Evolutionary conservation across 1,140 invertebrate species (phyloP).

Genomic region (Anagrus nilaparvatae): DNA sequence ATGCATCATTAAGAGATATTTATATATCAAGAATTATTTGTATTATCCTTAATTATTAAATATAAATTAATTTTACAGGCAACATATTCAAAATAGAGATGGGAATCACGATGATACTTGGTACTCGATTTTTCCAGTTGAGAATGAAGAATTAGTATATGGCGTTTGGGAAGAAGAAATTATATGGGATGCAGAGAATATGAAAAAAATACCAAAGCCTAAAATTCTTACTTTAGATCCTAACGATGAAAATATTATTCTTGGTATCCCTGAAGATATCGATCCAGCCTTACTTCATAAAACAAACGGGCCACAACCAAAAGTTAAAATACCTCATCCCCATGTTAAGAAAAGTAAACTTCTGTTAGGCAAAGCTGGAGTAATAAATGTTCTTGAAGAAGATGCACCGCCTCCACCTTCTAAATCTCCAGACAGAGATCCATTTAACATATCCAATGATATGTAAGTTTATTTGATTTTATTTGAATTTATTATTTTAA

Average conservation of each 20-base stretch:
- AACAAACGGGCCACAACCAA: constrained; percentile 56
- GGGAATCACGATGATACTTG: constrained; percentile 71
- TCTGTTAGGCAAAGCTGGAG: constrained; percentile 87
- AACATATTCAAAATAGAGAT: constrained; percentile 26
- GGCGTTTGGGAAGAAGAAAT: constrained; percentile 93
- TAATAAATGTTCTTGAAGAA: constrained; percentile 86
- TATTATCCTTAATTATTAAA: too few species aligned
- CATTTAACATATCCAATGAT: constrained; percentile 97
- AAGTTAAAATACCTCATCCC: constrained; percentile 85
- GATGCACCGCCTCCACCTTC: constrained; percentile 80
- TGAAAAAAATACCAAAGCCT: constrained; percentile 81
- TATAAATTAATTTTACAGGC: constrained; percentile 15
- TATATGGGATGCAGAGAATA: constrained; percentile 89
- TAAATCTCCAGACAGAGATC: constrained; percentile 83
- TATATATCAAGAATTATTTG: neutral
- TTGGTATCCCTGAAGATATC: constrained; percentile 87
- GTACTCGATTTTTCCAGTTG: constrained; percentile 96
- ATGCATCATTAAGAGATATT: neutral
- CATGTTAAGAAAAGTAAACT: constrained; percentile 96
- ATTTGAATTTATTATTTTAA: constrained; percentile 3
- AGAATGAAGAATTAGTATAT: constrained; percentile 92
- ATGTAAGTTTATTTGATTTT: constrained; percentile 47
- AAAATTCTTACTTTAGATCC: constrained; percentile 91
- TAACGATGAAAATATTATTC: constrained; percentile 95
- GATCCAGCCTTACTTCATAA: constrained; percentile 71